phyloP scores from a whole-genome alignment of 2,797 vertebrate species.

The Gila robusta region DNA sequence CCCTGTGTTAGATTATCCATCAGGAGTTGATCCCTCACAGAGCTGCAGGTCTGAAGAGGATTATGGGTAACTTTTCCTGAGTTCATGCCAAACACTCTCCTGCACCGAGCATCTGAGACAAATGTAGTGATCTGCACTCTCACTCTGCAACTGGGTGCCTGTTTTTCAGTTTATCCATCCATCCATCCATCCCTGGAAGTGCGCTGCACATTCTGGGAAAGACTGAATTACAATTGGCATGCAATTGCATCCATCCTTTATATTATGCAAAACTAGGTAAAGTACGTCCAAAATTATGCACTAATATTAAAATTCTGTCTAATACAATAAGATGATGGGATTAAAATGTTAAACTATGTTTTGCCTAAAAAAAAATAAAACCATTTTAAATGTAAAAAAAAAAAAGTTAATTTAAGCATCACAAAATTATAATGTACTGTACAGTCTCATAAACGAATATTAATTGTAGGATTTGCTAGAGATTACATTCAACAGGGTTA shows the following conservation, averaged over 20 bases:
- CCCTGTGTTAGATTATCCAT: slow-evolving; percentile 25
- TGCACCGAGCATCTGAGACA: slow-evolving; percentile 13
- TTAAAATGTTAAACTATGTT: neutral
- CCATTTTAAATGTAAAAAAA: too few relatives aligned
- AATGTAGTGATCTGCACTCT: neutral
- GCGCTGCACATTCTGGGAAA: neutral
- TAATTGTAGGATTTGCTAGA: neutral
- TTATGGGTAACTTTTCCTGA: slow-evolving; percentile 46
- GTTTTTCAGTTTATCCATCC: neutral
- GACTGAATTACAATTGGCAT: neutral
- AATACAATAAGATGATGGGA: neutral
- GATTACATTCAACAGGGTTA: neutral
- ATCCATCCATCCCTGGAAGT: neutral
- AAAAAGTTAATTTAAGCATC: neutral
- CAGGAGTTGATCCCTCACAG: slow-evolving; percentile 46
- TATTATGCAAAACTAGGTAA: neutral
- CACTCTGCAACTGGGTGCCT: neutral
- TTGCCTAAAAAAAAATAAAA: neutral
- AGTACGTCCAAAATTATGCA: neutral
- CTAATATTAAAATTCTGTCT: neutral
- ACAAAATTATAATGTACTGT: neutral
- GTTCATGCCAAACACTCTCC: slow-evolving; percentile 38
- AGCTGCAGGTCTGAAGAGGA: slow-evolving; percentile 48
- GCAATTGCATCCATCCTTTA: neutral
- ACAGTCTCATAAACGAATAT: neutral